Percentiles rank a stretch among this genome's conserved stretches.
These are phyloP conservation scores for Corythornis cristatus DNA, from an alignment of 2,113 vertebrate species.

Conservation along the genomic window DNA sequence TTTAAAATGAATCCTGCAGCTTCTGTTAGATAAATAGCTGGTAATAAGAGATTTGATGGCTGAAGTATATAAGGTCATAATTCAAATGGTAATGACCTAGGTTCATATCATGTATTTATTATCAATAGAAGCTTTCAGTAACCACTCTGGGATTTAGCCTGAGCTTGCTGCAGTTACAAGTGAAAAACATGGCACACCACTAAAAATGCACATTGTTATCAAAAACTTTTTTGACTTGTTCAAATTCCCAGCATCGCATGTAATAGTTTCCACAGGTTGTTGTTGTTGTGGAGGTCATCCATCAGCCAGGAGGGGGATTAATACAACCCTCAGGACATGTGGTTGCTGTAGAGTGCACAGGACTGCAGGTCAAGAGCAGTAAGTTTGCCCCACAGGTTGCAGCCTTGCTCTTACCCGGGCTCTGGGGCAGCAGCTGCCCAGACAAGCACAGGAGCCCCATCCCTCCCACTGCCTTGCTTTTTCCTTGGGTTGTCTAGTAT, in stretches of 20 bases:
- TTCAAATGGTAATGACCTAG: background rate
- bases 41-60: background rate
- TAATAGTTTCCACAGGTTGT: background rate
- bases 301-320: background rate
- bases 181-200: background rate
- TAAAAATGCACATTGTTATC: background rate
- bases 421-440: background rate
- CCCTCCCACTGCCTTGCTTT: background rate
- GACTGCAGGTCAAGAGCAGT: background rate
- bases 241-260: background rate
- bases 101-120: background rate
- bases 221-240: background rate
- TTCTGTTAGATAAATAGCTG: background rate
- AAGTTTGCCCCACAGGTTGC: background rate
- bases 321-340: background rate
- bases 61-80: background rate
- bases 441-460: background rate
- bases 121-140: background rate
- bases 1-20: background rate
- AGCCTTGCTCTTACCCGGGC: background rate
- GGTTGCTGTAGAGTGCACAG: background rate
- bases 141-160: background rate
- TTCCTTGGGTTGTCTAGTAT: background rate
- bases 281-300: background rate
- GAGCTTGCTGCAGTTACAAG: background rate